A percentile compares a stretch with the other conserved stretches of the same genome.
Evolutionary conservation across 1,140 invertebrate genomes (phyloP).

Genomic region (Linepithema humile): DNA sequence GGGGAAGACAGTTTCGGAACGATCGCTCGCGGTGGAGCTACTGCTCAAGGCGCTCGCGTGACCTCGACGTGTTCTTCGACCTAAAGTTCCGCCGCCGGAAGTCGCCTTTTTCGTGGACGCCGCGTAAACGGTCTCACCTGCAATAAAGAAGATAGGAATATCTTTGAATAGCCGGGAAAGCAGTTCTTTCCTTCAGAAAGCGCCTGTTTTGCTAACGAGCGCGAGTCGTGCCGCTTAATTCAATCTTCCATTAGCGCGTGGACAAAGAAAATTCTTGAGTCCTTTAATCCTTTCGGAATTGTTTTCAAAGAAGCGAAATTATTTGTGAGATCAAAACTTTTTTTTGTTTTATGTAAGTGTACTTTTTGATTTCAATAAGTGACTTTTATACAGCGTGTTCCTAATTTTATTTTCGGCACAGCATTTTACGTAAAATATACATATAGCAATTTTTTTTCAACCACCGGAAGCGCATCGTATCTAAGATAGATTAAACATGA

Average conservation of each 20-base stretch:
- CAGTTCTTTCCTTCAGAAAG: constrained; percentile 8
- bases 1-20: constrained; percentile 76
- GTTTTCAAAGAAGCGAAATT: constrained; percentile 18
- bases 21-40: constrained; percentile 78
- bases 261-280: constrained; percentile 23
- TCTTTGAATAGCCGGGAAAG: constrained; percentile 18
- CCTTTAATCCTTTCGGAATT: constrained; percentile 40
- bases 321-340: neutral
- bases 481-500: neutral
- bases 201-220: constrained; percentile 21
- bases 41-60: constrained; percentile 77
- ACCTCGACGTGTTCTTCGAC: constrained; percentile 76
- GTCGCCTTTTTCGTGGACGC: constrained; percentile 81
- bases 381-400: neutral
- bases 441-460: neutral
- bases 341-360: neutral
- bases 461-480: neutral
- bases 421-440: neutral
- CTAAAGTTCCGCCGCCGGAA: constrained; percentile 74
- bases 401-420: neutral
- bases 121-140: constrained; percentile 84
- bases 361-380: neutral
- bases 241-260: constrained; percentile 44
- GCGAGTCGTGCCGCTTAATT: constrained; percentile 40
- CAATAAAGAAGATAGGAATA: constrained; percentile 47